phyloP scores from a whole-genome alignment of 2,888 invertebrate genomes.

The Dicyrtomina minuta region DNA sequence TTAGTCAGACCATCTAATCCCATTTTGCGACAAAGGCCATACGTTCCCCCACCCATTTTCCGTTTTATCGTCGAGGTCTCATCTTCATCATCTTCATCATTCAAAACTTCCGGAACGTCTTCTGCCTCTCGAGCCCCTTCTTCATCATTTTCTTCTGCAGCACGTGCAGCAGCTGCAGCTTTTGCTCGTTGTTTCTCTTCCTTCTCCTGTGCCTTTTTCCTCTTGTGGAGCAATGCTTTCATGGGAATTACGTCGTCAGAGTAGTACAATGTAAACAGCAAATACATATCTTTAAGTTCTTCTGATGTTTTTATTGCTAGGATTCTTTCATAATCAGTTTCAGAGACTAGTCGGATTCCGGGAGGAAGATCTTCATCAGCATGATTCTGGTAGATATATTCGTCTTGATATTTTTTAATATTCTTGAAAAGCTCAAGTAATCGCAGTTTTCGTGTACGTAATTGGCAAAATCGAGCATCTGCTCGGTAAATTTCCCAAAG shows the following conservation, averaged over 20 bases:
- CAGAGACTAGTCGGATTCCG: slow-evolving; percentile 75
- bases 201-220: slow-evolving; percentile 61
- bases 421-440: slow-evolving; percentile 79
- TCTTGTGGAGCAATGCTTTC: slow-evolving; percentile 71
- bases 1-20: slow-evolving; percentile 82
- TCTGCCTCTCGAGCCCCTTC: slow-evolving; percentile 58
- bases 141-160: slow-evolving; percentile 56
- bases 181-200: slow-evolving; percentile 49
- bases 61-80: slow-evolving; percentile 55
- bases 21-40: slow-evolving; percentile 80
- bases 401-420: slow-evolving; percentile 88
- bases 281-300: slow-evolving; percentile 88
- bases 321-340: slow-evolving; percentile 76
- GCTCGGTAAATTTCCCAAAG: slow-evolving; percentile 97
- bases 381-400: slow-evolving; percentile 72
- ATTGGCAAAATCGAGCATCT: slow-evolving; percentile 93
- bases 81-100: slow-evolving; percentile 64
- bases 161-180: slow-evolving; percentile 46
- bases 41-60: slow-evolving; percentile 72
- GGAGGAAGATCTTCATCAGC: slow-evolving; percentile 83
- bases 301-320: slow-evolving; percentile 79
- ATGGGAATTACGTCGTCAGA: slow-evolving; percentile 78
- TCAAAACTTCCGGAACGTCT: slow-evolving; percentile 62
- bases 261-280: slow-evolving; percentile 91
- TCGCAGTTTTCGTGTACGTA: slow-evolving; percentile 80